Evolutionary conservation across 2,888 invertebrate genomes (phyloP), one percentile per base, ranked within the genome.

Genomic region (Disparrhopalites patrizii): DNA sequence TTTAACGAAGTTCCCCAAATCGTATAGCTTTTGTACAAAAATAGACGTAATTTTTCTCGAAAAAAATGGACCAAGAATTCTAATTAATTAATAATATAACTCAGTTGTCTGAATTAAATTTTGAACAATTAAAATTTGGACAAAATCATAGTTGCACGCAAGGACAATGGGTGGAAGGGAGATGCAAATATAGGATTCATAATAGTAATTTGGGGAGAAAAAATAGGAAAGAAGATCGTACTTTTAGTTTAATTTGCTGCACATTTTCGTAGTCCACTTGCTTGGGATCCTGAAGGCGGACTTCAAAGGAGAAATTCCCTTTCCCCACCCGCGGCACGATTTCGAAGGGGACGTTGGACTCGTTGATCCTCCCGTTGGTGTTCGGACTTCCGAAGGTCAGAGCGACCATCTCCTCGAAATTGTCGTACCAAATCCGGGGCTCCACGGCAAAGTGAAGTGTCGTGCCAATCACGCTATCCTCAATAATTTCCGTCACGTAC

Each of bases 241-340:
- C 88, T 83, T 86, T 86, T 79, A 91, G 89, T 69, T 85, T 81
- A 27, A 93, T 86, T 70, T 86, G 86, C 76, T 88, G 85, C 62
- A 87, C 82, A 70, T 84, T 83, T 79, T 97, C 96, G 77, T 88
- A 96, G 80, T 96, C 94, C 72, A 96, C 83, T 75, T 90, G 81
- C 0, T 83, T 82, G 70, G 90, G 89, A 78, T 94, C 90, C 68
- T 90, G 86, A 28, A 96, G 91, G 77, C 86, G 86, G 70, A 97
- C 86, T 60, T 88, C 83, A 77, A 94, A 94, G 74, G 86, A 87
- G 1, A 88, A 85, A 69, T 85, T 85, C 67, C 89, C 85, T 78
- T 91, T 90, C 0, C 89, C 89, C 1, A 91, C 89, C 33, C 86
- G 86, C 0, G 95, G 95, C 5, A 85, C 84, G 65, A 96, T 87